A percentile compares a stretch with the other conserved stretches of the same genome.
Conservation (phyloP, 2,113 vertebrate species). For the Jaculus jaculus region DNA sequence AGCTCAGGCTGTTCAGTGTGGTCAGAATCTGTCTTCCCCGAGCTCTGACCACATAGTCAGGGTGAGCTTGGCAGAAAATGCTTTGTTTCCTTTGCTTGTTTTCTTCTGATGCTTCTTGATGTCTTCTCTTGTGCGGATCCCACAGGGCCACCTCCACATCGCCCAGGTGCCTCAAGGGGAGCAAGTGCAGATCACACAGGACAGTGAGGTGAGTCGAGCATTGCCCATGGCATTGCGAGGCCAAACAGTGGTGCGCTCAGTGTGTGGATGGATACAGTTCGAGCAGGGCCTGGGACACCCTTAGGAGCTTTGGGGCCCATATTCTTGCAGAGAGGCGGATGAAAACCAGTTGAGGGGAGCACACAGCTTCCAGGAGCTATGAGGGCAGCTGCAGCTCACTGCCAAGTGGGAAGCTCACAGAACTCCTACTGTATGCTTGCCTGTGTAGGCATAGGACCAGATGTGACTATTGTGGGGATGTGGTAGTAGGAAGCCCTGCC, state of each 20-base stretch:
- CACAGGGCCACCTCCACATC: conserved; percentile 98
- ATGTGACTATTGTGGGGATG: neutral
- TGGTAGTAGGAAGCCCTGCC: neutral
- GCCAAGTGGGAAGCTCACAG: no score
- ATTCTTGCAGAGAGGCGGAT: no score
- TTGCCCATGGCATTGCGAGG: neutral
- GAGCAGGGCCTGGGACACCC: neutral
- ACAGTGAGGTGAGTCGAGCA: conserved; percentile 92
- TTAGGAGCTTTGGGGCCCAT: neutral
- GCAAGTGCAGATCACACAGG: conserved; percentile 99
- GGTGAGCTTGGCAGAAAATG: rapidly evolving
- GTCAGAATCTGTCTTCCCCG: no score
- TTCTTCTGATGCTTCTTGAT: conserved; percentile 85
- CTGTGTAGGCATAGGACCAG: no score
- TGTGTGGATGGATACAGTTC: neutral
- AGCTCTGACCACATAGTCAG: neutral
- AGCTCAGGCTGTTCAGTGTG: neutral
- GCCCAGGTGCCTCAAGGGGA: conserved; percentile 99
- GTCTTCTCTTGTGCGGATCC: conserved; percentile 88
- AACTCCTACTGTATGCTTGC: neutral
- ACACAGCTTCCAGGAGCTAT: no score
- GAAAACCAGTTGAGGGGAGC: no score
- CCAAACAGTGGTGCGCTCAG: no score
- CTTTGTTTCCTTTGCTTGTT: conserved; percentile 50
- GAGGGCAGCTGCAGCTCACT: no score